Evolutionary conservation across 2,113 vertebrate species (phyloP).

Genomic region (Donacobius atricapilla): DNA sequence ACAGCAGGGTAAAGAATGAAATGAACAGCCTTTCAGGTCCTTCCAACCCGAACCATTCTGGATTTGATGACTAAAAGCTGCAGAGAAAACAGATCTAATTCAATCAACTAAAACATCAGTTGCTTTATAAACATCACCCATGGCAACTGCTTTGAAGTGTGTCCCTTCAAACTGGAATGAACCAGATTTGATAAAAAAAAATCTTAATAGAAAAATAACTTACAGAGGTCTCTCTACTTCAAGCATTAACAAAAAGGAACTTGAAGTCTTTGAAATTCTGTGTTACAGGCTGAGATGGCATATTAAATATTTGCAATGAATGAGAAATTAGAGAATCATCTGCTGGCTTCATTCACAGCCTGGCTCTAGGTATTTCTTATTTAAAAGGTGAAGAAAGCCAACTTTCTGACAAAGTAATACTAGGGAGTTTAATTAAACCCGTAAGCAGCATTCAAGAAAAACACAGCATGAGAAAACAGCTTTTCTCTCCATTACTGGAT

Average conservation of each 20-base stretch:
- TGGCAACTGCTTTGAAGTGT: neutral
- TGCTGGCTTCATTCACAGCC: neutral
- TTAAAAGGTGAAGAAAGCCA: slow-evolving; percentile 17
- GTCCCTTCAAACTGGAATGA: neutral
- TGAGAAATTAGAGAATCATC: neutral
- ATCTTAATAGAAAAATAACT: neutral
- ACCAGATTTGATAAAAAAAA: neutral
- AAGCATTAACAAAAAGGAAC: neutral
- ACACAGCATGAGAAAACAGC: neutral
- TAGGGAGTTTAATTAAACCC: slow-evolving; percentile 6
- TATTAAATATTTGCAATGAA: slow-evolving; percentile 22
- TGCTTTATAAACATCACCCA: neutral
- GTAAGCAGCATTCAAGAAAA: slow-evolving; percentile 3
- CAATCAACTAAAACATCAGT: neutral
- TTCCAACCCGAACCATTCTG: neutral
- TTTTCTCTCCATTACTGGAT: neutral
- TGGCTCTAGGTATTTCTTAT: slow-evolving; percentile 17
- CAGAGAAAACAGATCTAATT: neutral
- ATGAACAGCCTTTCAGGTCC: neutral
- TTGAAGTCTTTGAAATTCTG: neutral
- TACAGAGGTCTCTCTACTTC: neutral
- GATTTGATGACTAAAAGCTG: neutral
- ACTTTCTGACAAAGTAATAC: slow-evolving; percentile 18
- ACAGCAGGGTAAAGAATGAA: neutral
- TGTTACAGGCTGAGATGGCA: neutral